phyloP scores from a whole-genome alignment of 2,797 vertebrate species.

The Taeniopygia guttata region DNA sequence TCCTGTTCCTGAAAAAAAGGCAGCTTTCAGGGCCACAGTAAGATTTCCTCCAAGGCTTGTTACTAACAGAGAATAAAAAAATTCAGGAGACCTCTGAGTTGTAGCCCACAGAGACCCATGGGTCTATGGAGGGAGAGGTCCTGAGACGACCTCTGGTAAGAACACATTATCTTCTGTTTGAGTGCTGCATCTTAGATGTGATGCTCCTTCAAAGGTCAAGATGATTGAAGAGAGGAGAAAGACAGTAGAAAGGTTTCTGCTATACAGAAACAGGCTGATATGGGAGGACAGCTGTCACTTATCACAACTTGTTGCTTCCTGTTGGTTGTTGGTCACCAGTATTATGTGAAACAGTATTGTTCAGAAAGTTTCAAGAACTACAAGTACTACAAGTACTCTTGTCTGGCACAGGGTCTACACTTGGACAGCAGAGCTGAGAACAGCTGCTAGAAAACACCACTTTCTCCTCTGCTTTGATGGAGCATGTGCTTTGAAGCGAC shows the following conservation, averaged over 20 bases:
- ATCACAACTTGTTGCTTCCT: neutral
- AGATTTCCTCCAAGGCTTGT: constrained; percentile 41
- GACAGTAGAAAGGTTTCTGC: neutral
- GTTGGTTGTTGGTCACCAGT: neutral
- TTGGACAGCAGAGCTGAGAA: neutral
- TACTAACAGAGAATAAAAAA: constrained; percentile 23
- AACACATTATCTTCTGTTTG: neutral
- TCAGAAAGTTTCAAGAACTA: neutral
- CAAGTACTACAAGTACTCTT: neutral
- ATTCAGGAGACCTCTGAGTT: neutral
- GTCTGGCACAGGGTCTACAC: neutral
- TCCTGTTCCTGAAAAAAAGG: constrained; percentile 37
- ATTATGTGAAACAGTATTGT: neutral
- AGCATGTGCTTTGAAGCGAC: neutral
- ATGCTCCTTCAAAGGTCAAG: neutral
- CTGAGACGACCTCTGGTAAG: neutral
- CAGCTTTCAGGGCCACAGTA: constrained; percentile 40
- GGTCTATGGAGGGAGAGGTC: neutral
- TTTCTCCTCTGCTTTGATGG: neutral
- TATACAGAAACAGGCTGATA: neutral
- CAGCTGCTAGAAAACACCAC: neutral
- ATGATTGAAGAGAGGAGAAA: neutral
- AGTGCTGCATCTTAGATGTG: neutral
- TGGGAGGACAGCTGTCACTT: neutral
- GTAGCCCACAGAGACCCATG: neutral